Percentiles rank a stretch among this genome's conserved stretches.
Conservation (phyloP, 2,888 invertebrate species). For the Parnassius apollo region DNA sequence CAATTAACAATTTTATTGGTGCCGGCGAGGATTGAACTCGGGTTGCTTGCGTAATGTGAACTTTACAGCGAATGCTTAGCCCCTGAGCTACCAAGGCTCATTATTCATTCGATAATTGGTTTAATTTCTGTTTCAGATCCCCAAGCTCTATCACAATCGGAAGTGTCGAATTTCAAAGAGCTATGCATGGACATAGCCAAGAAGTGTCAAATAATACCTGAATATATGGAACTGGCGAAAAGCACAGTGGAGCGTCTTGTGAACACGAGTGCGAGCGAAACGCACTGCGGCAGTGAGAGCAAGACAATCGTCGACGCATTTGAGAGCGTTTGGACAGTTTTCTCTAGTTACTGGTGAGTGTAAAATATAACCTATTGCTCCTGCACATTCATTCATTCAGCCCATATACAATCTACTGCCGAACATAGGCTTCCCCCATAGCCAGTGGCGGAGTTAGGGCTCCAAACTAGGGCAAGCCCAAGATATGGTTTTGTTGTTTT, state of each 20-base stretch:
- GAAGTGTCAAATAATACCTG: conserved; percentile 71
- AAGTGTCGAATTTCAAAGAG: conserved; percentile 63
- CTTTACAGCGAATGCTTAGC: no score
- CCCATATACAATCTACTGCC: no score
- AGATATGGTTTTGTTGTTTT: no score
- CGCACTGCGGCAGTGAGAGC: conserved; percentile 27
- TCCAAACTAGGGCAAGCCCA: no score
- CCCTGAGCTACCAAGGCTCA: no score
- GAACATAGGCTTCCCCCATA: background rate
- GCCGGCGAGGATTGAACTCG: no score
- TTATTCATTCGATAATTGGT: background rate
- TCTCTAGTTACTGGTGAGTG: conserved; percentile 69
- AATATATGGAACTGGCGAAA: conserved; percentile 72
- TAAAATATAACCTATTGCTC: no score
- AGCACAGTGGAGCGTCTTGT: conserved; percentile 54
- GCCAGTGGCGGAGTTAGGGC: no score
- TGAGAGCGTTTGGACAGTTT: conserved; percentile 65
- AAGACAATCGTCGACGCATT: conserved; percentile 49
- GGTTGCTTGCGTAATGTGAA: no score
- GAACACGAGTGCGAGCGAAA: conserved; percentile 33
- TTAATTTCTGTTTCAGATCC: conserved; percentile 45
- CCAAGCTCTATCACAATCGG: conserved; percentile 53
- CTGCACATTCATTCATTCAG: no score
- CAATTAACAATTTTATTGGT: no score
- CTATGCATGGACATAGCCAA: conserved; percentile 63